A percentile compares a stretch with the other conserved stretches of the same genome.
Evolutionary conservation across 2,113 vertebrate genomes (phyloP).

Genomic region (Pseudorectes ferrugineus): DNA sequence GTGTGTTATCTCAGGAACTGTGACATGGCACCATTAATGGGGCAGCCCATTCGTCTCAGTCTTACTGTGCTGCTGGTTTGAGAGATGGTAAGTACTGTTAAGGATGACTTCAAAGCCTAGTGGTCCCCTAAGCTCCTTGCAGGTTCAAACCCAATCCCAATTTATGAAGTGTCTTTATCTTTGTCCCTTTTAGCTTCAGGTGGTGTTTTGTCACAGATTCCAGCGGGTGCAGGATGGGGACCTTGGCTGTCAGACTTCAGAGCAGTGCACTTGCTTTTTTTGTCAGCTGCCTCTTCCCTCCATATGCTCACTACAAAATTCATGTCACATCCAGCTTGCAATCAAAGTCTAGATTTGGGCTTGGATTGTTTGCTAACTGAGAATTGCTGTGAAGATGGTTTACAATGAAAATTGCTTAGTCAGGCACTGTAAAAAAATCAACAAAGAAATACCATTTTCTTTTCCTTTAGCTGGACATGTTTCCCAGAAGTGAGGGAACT

Average conservation of each 20-base stretch:
- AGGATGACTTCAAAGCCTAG: neutral
- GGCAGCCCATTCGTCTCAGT: neutral
- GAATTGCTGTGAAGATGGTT: neutral
- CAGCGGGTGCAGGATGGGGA: neutral
- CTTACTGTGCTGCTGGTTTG: neutral
- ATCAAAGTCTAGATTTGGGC: neutral
- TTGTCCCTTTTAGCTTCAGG: neutral
- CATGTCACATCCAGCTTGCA: conserved; percentile 4
- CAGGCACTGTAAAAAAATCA: neutral
- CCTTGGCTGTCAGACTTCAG: neutral
- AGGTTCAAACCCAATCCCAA: neutral
- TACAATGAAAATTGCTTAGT: neutral
- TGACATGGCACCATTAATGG: neutral
- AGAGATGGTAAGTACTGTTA: neutral
- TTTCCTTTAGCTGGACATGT: neutral
- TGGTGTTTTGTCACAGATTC: neutral
- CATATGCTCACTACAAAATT: neutral
- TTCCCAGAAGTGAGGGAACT: neutral
- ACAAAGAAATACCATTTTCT: neutral
- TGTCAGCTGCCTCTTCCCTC: neutral
- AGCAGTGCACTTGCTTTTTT: neutral
- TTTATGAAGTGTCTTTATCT: neutral
- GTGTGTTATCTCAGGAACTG: neutral
- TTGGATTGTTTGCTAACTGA: conserved; percentile 43
- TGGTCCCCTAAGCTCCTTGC: neutral